A percentile compares a stretch with the other conserved stretches of the same genome.
Conservation (phyloP, 2,797 vertebrate genomes). For the Anguilla pacifica region DNA sequence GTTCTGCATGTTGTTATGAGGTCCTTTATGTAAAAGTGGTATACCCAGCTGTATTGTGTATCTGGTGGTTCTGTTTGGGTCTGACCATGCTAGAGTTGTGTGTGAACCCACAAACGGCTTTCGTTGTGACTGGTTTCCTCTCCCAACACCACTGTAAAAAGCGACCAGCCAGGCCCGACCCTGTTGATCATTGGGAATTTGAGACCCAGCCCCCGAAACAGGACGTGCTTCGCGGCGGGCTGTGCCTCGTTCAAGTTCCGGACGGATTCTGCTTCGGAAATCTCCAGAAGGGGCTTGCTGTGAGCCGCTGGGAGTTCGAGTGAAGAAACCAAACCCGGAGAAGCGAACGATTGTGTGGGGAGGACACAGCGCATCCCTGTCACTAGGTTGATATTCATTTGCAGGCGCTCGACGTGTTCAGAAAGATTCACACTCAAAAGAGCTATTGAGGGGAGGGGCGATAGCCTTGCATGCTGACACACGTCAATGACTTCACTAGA, state of each 20-base stretch:
- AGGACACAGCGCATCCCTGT: constrained; percentile 4
- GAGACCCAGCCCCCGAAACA: not conserved
- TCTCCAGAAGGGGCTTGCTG: not conserved
- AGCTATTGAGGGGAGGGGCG: not conserved
- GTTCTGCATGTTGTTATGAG: not conserved
- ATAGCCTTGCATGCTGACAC: not conserved
- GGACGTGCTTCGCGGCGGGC: not conserved
- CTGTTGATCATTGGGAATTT: not conserved
- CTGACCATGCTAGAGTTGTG: not conserved
- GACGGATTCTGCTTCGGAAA: not conserved
- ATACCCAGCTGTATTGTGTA: not conserved
- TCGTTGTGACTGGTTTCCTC: constrained; percentile 4
- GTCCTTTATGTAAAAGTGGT: not conserved
- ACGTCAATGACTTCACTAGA: not conserved
- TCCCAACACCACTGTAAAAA: not conserved
- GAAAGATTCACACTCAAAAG: constrained; percentile 11
- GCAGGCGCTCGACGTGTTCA: not conserved
- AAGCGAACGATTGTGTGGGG: not conserved
- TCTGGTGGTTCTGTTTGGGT: constrained; percentile 12
- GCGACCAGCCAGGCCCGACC: not conserved
- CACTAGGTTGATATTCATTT: not conserved
- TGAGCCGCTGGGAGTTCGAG: not conserved
- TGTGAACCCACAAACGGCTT: not conserved
- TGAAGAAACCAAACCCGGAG: constrained; percentile 6
- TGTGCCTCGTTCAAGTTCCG: not conserved